Base-by-base conservation (phyloP, 1,140 invertebrate species). In the Bathynomus jamesi region DNA sequence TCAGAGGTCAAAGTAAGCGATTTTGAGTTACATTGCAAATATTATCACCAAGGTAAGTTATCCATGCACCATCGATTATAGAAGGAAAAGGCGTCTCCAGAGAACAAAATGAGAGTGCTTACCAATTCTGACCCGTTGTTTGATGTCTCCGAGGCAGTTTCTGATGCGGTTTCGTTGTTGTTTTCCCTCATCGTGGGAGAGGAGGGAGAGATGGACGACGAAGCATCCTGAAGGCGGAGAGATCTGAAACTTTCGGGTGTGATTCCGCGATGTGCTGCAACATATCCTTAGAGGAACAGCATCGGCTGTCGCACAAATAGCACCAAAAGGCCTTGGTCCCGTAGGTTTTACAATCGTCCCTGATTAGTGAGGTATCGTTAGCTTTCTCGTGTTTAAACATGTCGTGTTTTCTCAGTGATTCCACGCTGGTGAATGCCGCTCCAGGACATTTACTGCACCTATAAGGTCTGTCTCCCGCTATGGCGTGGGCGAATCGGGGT, bases 281-380 rank as follows among this genome's bases (percentile, higher is more conserved):
- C 31, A 91, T 91, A 8, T 90, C 89, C 66, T 89, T 85, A 0
- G 94, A 85, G 29, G 91, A 89, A 0, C 86, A 85, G 78, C 91
- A 96, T 0, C 92, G 92, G 11, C 87, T 88, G 77, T 96, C 94
- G 81, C 94, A 96, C 0, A 96, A 83, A 82, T 96, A 93, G 79
- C 94, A 98, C 80, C 95, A 95, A 84, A 92, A 96, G 0, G 93
- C 92, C 30, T 91, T 83, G 72, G 63, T 53, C 40, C 40, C 40
- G 11, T 17, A 17, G 5, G 13, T 17, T 53, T 53, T 53, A 3
- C 2, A 81, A 82, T 72, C 82, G 65, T 63, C 71, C 28, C 72
- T 72, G 67, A 69, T 75, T 75, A 61, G n/a, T 28, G 67, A 66
- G n/a, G 71, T 74, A 28, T 66, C 40, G 21, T 74, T 60, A 25